Base-by-base conservation (phyloP, 2,888 invertebrate species). In the Cerceris rybyensis region DNA sequence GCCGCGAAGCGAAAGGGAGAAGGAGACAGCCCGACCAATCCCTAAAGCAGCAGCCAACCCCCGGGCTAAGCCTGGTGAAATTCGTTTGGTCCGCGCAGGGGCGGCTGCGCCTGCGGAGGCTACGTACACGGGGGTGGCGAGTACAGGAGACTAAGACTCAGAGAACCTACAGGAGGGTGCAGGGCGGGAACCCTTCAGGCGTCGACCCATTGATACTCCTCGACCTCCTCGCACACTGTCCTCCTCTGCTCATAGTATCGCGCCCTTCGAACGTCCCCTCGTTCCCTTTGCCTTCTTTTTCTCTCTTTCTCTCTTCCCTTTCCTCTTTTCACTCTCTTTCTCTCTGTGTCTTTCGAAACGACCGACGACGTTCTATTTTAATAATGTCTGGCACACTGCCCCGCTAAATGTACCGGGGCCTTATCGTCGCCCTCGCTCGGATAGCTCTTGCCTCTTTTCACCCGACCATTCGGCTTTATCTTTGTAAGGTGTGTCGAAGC, bases 321-420 rank as follows among this genome's bases (percentile, higher is more conserved):
- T 58, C 13, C 55, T 11, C 43, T 63, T 28, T 4, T 28, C 28
- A 4, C 58, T 60, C 63, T 71, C 67, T 68, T 54, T 68, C 46
- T 46, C 46, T 46, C 46, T 5, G 58, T 55, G 49, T 59, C 65
- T 39, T 58, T 11, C 55, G 13, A 28, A 66, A 52, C 66, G 59
- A 64, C 55, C 68, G 50, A 9, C 55, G 58, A 42, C 82, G 85
- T 85, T 87, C 88, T 86, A 87, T 90, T 91, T 90, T 90, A 91
- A 91, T 90, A 91, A 90, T 80, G 88, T 83, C 89, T 90, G 90
- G 89, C 91, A 91, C 91, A 91, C 89, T 91, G 91, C 90, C 90
- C 91, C 86, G 90, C 84, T 91, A 88, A 83, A 88, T 89, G 80
- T 79, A 86, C 78, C 80, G 81, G 73, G 84, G 83, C 85, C 84